These are phyloP conservation scores for Lates calcarifer DNA, from an alignment of 2,113 vertebrate genomes.

Conservation along the genomic window DNA sequence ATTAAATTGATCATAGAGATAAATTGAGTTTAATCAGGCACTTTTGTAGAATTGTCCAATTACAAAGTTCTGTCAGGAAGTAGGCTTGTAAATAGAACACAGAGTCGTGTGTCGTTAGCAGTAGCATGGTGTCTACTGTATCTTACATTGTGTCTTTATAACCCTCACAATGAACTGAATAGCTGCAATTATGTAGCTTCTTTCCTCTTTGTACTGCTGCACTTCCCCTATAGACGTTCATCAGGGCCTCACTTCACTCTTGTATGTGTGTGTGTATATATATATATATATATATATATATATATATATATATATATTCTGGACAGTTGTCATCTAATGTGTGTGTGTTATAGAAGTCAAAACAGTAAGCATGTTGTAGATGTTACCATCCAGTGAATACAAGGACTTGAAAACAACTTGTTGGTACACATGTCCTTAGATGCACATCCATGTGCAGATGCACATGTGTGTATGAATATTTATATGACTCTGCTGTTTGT, in stretches of 20 bases:
- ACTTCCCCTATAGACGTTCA: conserved; percentile 22
- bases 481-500: neutral
- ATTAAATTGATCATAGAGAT: no score
- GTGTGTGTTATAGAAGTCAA: no score
- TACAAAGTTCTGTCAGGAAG: no score
- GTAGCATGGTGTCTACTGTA: neutral
- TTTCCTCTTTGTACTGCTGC: conserved; percentile 23
- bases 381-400: neutral
- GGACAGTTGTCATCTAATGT: neutral
- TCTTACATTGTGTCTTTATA: neutral
- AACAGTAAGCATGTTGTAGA: neutral
- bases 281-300: no score
- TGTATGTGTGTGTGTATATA: neutral
- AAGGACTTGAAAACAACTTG: neutral
- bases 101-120: neutral
- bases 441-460: neutral
- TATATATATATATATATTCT: no score
- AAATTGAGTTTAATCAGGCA: no score
- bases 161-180: neutral
- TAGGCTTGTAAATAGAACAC: no score
- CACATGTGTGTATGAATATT: neutral
- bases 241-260: conserved; percentile 6
- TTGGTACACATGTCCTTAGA: neutral
- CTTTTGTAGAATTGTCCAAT: no score
- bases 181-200: conserved; percentile 25